These are phyloP conservation scores for Bettongia penicillata DNA, from an alignment of 2,113 vertebrate genomes.

Conservation along the genomic window DNA sequence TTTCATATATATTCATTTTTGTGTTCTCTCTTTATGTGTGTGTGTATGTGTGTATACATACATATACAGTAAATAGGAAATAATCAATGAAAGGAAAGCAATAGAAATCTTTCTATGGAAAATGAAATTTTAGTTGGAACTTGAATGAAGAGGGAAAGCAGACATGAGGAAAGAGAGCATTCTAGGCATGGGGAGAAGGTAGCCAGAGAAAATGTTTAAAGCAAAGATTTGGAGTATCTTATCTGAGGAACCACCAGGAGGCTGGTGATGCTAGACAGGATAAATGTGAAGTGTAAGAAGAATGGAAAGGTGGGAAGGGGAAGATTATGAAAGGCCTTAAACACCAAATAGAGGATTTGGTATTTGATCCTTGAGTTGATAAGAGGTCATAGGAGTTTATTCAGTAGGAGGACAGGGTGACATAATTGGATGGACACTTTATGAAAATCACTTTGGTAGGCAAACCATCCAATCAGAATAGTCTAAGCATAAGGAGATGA, in stretches of 20 bases:
- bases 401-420: background rate
- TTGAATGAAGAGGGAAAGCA: background rate
- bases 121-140: background rate
- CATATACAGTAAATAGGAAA: background rate
- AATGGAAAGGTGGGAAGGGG: background rate
- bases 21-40: background rate
- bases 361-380: background rate
- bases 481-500: background rate
- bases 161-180: background rate
- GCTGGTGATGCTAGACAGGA: background rate
- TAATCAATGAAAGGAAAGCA: background rate
- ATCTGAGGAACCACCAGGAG: background rate
- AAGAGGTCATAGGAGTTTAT: background rate
- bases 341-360: background rate
- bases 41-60: no score
- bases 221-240: background rate
- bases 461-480: background rate
- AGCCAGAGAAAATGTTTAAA: background rate
- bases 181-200: background rate
- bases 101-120: background rate
- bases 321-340: background rate
- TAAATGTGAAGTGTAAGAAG: background rate
- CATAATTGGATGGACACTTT: background rate
- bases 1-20: background rate
- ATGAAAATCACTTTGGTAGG: background rate